Base-by-base conservation (phyloP, 2,113 vertebrate genomes). In the Otocyon megalotis region DNA sequence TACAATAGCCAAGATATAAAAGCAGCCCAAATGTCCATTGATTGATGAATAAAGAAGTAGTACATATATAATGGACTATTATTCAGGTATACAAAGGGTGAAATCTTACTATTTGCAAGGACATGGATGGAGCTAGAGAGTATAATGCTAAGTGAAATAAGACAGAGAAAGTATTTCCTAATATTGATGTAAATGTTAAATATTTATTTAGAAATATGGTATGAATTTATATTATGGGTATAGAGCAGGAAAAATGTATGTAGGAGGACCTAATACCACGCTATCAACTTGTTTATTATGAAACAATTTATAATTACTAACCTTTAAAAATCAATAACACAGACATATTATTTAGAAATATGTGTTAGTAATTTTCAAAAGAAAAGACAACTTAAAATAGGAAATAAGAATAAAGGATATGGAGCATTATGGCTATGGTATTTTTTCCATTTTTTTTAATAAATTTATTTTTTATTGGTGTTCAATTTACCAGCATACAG, bases 161-260 rank as follows among this genome's bases (percentile, higher is more conserved):
- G 22, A 48, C 37, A 74, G 43, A 48, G 71, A 74, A 74, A 74
- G 37, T 74, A 48, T 76, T 79, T 37, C 43, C 17, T 93, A 60
- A 85, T 28, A 43, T 28, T 69, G 2, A 85, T 54, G 13, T 54
- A 24, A 77, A 69, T 62, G 3, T 71, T 90, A 60, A 86, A 71
- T 93, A 71, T 48, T 89, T 77, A 89, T 77, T 90, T 90, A 62
- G n/a, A 90, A 83, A 94, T 20, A 74, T 50, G 65, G 37, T 17
- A 76, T n/a, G 8, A 76, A 50, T 91, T 91, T 26, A 50, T 50
- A 48, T 19, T 63, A 76, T 28, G 74, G 28, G 16, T n/a, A 35
- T 32, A 30, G 8, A 74, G 8, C 48, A 87, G 5, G 11, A 37
- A 67, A 50, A 76, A 76, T 76, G 72, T 62, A 26, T 84, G 37